phyloP scores from a whole-genome alignment of 2,888 invertebrate species.

The Lapara coniferarum region DNA sequence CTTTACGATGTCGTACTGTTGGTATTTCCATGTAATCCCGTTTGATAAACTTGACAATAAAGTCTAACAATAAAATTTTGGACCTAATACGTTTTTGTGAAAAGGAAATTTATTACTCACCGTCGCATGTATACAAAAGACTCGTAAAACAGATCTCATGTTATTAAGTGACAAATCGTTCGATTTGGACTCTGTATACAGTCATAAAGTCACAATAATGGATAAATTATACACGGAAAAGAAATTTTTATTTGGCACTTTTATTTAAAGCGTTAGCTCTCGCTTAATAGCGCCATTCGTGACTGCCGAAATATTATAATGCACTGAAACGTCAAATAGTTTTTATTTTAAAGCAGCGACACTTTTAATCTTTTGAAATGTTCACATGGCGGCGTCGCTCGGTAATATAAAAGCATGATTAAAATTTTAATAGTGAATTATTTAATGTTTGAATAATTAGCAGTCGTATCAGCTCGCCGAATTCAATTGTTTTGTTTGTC shows the following conservation, averaged over 20 bases:
- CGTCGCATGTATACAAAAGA: conserved; percentile 45
- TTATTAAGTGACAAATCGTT: conserved; percentile 74
- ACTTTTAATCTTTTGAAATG: neutral
- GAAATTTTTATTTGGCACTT: conserved; percentile 54
- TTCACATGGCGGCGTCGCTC: neutral
- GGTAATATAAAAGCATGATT: neutral
- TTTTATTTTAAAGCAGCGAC: neutral
- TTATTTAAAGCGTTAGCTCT: conserved; percentile 16
- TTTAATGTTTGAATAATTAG: conserved; percentile 64
- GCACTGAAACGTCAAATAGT: neutral
- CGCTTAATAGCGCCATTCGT: conserved; percentile 22
- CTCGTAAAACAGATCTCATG: conserved; percentile 68
- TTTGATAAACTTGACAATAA: conserved; percentile 68
- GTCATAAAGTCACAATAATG: conserved; percentile 69
- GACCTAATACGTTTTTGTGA: conserved; percentile 67
- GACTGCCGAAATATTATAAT: conserved; percentile 19
- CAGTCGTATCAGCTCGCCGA: conserved; percentile 52
- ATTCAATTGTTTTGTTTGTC: conserved; percentile 66
- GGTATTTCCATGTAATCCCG: conserved; percentile 57
- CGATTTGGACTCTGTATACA: conserved; percentile 61
- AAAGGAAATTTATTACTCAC: conserved; percentile 64
- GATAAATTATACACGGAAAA: conserved; percentile 67
- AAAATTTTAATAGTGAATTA: conserved; percentile 16
- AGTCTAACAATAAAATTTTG: conserved; percentile 66
- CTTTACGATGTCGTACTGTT: conserved; percentile 57